Evolutionary conservation across 2,113 vertebrate species (phyloP), one percentile per base, ranked within the genome.

Genomic region (Gila orcuttii): DNA sequence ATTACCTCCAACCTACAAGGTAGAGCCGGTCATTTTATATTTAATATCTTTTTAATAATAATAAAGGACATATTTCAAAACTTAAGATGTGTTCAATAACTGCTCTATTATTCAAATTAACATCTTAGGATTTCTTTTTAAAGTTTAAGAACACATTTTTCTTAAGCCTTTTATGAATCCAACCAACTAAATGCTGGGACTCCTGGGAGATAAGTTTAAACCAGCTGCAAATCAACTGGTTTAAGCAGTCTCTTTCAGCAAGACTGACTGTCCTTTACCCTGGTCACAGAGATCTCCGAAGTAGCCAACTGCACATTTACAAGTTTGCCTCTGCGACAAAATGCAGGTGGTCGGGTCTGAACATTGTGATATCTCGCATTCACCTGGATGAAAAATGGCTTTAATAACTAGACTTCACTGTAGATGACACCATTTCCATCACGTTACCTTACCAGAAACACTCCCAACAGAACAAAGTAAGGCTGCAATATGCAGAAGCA

Each of bases 231-330:
- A 39, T 71, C 33, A 39, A 39, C 33, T 45, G 4, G 39, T 73
- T 62, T 74, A 47, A 25, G 59, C 21, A 47, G 33, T 3, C 21
- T 21, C 9, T 10, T 19, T 17, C 31, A 21, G 52, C 21, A 73
- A 73, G 21, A 10, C 13, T 74, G 11, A 74, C 23, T 42, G 1
- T 17, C 11, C 0, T 79, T n/a, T 89, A 95, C 94, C 85, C 92
- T 90, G 92, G 71, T 93, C 93, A 86, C 94, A 95, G 0, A 33
- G 71, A 82, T 94, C 91, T 7, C 86, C 90, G 79, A 94, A 95
- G 87, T 89, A 93, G 0, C 92, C 92, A 1, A 6, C 2, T 17
- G 73, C 71, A 45, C 94, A 95, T 39, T 84, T 93, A 91, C 94
- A 95, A 59, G 81, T 88, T 19, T n/a, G 86, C 6, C 79, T 92